phyloP scores from a whole-genome alignment of 64 coral and sea anemone genomes.

The Montipora efflorescens region DNA sequence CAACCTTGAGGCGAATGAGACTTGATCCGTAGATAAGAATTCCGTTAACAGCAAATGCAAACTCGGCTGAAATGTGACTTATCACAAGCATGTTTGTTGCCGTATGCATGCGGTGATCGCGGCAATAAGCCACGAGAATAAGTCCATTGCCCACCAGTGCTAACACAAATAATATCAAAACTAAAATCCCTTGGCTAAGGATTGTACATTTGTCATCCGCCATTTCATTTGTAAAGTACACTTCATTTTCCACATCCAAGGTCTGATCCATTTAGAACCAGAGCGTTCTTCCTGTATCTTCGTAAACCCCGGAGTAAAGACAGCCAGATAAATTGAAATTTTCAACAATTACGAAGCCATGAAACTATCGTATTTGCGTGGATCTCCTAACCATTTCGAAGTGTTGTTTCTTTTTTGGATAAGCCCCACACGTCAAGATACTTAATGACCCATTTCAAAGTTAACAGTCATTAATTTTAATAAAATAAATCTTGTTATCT shows the following conservation, averaged over 20 bases:
- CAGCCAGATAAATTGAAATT: not conserved
- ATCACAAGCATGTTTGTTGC: slow-evolving; percentile 42
- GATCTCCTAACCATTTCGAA: not conserved
- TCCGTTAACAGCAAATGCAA: slow-evolving; percentile 25
- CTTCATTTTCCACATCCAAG: not conserved
- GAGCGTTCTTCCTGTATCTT: too few relatives aligned
- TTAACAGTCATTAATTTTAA: not conserved
- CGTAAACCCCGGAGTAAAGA: too few relatives aligned
- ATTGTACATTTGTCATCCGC: slow-evolving; percentile 33
- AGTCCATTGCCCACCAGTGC: slow-evolving; percentile 25
- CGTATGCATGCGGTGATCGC: slow-evolving; percentile 30
- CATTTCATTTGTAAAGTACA: slow-evolving; percentile 12
- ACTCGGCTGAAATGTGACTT: slow-evolving; percentile 40
- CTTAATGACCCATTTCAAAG: not conserved
- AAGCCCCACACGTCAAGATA: not conserved
- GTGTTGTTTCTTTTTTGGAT: not conserved
- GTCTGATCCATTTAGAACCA: too few relatives aligned
- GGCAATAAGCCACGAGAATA: slow-evolving; percentile 39
- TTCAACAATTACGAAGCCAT: not conserved
- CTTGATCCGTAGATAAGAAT: slow-evolving; percentile 43
- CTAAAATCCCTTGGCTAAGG: slow-evolving; percentile 27
- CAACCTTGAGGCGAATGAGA: slow-evolving; percentile 27
- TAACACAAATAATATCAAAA: slow-evolving; percentile 15
- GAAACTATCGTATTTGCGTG: not conserved
- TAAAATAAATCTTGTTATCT: not conserved